Evolutionary conservation across 2,797 vertebrate genomes (phyloP).

Genomic region (Epinephelus malabaricus): DNA sequence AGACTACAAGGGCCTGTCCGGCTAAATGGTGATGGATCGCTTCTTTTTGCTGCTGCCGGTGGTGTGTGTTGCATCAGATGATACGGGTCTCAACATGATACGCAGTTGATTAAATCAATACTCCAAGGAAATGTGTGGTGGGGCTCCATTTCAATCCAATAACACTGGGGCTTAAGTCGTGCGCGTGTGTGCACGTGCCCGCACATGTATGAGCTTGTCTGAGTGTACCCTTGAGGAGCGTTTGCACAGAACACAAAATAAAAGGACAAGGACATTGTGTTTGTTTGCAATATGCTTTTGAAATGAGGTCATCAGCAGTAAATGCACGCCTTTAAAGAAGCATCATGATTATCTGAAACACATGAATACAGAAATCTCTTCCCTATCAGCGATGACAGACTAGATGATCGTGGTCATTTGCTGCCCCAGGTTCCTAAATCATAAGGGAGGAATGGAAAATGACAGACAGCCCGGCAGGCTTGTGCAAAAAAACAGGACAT

Average conservation of each 20-base stretch:
- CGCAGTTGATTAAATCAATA: constrained; percentile 86
- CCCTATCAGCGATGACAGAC: constrained; percentile 59
- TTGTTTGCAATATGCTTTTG: constrained; percentile 75
- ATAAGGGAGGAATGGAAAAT: constrained; percentile 58
- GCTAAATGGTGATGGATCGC: constrained; percentile 85
- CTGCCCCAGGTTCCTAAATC: constrained; percentile 67
- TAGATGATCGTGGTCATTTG: constrained; percentile 70
- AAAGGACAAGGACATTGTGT: constrained; percentile 76
- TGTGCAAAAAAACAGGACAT: constrained; percentile 31
- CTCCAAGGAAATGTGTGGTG: constrained; percentile 82
- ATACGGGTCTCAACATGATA: constrained; percentile 84
- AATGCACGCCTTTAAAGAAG: constrained; percentile 58
- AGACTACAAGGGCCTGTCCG: constrained; percentile 83
- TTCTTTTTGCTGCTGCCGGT: constrained; percentile 68
- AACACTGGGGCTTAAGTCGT: constrained; percentile 69
- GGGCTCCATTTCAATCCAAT: constrained; percentile 84
- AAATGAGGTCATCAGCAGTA: constrained; percentile 76
- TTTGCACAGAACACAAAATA: constrained; percentile 64
- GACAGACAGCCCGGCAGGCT: constrained; percentile 58
- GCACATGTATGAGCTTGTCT: constrained; percentile 28
- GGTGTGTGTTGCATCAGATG: constrained; percentile 85
- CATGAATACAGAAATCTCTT: constrained; percentile 55
- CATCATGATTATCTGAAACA: constrained; percentile 57
- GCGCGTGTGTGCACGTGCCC: constrained; percentile 17
- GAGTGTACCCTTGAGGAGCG: constrained; percentile 63